These are phyloP conservation scores for Hyperoplus immaculatus DNA, from an alignment of 2,797 vertebrate species.

Conservation along the genomic window DNA sequence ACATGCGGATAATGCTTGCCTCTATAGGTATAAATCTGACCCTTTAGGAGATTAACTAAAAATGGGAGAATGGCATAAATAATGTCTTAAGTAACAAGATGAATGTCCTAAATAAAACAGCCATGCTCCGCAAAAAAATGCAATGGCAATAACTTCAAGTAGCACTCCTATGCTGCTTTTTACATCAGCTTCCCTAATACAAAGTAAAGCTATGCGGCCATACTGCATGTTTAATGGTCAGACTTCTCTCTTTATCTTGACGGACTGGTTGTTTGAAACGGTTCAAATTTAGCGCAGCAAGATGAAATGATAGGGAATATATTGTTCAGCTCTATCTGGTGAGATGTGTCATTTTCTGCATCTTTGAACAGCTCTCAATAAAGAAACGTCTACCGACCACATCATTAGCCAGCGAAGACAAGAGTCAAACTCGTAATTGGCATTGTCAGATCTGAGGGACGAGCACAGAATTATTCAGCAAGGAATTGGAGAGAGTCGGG, in stretches of 20 bases:
- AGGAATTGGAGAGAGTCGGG: conserved; percentile 36
- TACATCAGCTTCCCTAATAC: conserved; percentile 33
- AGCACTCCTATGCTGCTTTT: conserved; percentile 51
- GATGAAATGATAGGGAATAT: conserved; percentile 44
- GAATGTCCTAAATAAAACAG: conserved; percentile 73
- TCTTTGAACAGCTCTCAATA: conserved; percentile 42
- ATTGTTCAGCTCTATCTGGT: conserved; percentile 47
- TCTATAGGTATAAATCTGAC: conserved; percentile 70
- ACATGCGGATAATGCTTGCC: conserved; percentile 48
- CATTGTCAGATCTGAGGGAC: conserved; percentile 44
- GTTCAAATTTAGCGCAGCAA: conserved; percentile 33
- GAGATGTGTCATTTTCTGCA: conserved; percentile 30
- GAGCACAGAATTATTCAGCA: conserved; percentile 46
- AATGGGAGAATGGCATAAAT: conserved; percentile 58
- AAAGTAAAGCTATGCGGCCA: conserved; percentile 37
- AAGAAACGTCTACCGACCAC: conserved; percentile 45
- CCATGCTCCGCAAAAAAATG: conserved; percentile 63
- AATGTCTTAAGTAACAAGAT: conserved; percentile 65
- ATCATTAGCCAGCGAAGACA: conserved; percentile 55
- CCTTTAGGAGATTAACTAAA: conserved; percentile 71
- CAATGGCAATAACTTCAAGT: conserved; percentile 56
- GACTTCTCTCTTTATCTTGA: background rate
- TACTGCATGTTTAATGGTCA: conserved; percentile 53
- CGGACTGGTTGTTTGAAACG: conserved; percentile 31
- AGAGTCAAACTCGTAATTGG: conserved; percentile 53